Evolutionary conservation across 2,888 invertebrate genomes (phyloP).

Genomic region (Rhingia campestris): DNA sequence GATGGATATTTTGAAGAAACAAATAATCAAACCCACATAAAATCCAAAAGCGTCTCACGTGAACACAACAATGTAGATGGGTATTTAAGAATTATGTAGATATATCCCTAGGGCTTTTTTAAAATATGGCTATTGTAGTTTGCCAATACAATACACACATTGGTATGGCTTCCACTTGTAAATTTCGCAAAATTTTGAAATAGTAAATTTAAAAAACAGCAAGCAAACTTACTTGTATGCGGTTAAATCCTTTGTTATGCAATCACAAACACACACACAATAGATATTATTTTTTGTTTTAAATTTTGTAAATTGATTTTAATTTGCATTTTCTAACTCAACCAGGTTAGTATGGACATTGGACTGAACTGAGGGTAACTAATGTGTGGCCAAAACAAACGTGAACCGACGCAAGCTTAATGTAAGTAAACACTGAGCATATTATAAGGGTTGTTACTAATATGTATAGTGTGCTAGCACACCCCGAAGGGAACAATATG

Average conservation of each 20-base stretch:
- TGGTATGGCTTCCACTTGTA: conserved; percentile 51
- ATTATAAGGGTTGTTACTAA: conserved; percentile 44
- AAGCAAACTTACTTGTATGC: background rate
- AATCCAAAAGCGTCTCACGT: background rate
- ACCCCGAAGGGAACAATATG: conserved; percentile 39
- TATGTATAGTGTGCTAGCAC: conserved; percentile 16
- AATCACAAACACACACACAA: too few relatives aligned
- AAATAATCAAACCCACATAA: background rate
- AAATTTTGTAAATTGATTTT: conserved; percentile 22
- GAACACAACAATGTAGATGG: background rate
- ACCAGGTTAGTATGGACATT: conserved; percentile 37
- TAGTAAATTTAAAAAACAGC: background rate
- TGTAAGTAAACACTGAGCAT: conserved; percentile 9
- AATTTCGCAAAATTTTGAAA: conserved; percentile 4
- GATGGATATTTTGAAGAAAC: background rate
- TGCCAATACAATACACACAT: conserved; percentile 1
- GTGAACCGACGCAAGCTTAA: conserved; percentile 2
- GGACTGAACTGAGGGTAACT: conserved; percentile 48
- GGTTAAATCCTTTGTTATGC: background rate
- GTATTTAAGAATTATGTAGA: conserved; percentile 2
- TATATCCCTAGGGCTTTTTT: conserved; percentile 7
- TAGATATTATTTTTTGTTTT: too few relatives aligned
- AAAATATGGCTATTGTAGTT: background rate
- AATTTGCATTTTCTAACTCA: conserved; percentile 39
- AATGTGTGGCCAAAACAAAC: conserved; percentile 59